A percentile compares a stretch with the other conserved stretches of the same genome.
Evolutionary conservation across 2,797 vertebrate genomes (phyloP).

Genomic region (Parauchenoglanis ngamensis): DNA sequence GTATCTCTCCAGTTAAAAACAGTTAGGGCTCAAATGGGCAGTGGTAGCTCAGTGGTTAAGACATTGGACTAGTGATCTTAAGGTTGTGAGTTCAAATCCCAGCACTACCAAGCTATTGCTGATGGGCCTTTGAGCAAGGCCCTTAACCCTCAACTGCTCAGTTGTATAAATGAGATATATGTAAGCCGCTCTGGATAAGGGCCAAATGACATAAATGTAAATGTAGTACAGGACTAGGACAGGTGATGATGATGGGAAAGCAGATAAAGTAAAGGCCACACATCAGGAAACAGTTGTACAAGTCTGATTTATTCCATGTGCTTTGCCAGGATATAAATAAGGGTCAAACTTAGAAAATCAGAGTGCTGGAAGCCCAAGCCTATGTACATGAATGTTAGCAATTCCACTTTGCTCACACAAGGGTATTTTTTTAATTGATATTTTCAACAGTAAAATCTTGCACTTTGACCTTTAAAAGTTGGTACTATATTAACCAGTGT

Average conservation of each 20-base stretch:
- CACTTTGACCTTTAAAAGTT: constrained; percentile 71
- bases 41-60: no score
- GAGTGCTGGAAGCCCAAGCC: constrained; percentile 99
- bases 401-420: constrained; percentile 79
- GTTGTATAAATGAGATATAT: no score
- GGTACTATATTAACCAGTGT: constrained; percentile 88
- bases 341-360: constrained; percentile 98
- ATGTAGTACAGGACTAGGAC: background rate
- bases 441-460: constrained; percentile 47
- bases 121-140: no score
- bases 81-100: no score
- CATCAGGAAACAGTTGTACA: constrained; percentile 80
- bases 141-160: no score
- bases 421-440: constrained; percentile 49
- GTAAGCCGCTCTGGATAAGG: no score
- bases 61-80: no score
- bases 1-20: background rate
- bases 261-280: constrained; percentile 15
- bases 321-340: constrained; percentile 99
- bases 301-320: constrained; percentile 98
- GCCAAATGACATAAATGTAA: no score
- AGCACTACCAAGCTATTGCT: no score
- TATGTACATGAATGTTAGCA: constrained; percentile 89
- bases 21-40: background rate
- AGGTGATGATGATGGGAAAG: constrained; percentile 6